Evolutionary conservation across 2,888 invertebrate genomes (phyloP), one percentile per base, ranked within the genome.

Genomic region (Trichacis sp.): DNA sequence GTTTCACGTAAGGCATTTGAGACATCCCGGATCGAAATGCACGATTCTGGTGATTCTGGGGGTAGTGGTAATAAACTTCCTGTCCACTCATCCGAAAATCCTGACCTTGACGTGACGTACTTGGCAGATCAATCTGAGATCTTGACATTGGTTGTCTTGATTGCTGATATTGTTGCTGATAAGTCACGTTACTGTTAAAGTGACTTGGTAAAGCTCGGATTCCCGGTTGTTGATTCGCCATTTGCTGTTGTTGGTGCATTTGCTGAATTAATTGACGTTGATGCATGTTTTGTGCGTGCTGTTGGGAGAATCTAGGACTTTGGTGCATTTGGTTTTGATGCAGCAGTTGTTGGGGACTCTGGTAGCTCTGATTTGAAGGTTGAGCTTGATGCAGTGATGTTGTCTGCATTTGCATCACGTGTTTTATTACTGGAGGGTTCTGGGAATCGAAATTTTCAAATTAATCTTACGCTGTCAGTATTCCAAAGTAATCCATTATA

Each of bases 191-290:
- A 54, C 75, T 75, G 19, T 76, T 68, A 52, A 78, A 79, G 14
- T 78, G 75, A 9, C 48, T 53, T 14, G 64, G 74, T 43, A n/a
- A 87, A 83, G 77, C 86, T 85, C 61, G 86, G 82, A 76, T 84
- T 84, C 60, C 47, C 14, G 59, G 12, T 85, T 84, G 77, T 49
- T 78, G 80, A 1, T 70, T 73, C 8, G 59, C 62, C 29, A 75
- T 57, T 43, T 80, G 79, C 43, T 80, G 80, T 24, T 87, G 88
- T 85, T 87, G 84, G 63, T 86, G 86, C 75, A 87, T 80, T 51
- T 86, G 83, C 33, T 82, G 83, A 20, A 82, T 77, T 62, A 81
- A 66, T 20, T 82, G 82, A n/a, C 82, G 72, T 56, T 82, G 82
- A 24, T 82, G 82, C 77, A 81, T 78, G 47, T 81, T 82, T 46